Conservation (phyloP, 37 sponge, comb jelly and placozoan species). For the Dysidea cf. avara region DNA sequence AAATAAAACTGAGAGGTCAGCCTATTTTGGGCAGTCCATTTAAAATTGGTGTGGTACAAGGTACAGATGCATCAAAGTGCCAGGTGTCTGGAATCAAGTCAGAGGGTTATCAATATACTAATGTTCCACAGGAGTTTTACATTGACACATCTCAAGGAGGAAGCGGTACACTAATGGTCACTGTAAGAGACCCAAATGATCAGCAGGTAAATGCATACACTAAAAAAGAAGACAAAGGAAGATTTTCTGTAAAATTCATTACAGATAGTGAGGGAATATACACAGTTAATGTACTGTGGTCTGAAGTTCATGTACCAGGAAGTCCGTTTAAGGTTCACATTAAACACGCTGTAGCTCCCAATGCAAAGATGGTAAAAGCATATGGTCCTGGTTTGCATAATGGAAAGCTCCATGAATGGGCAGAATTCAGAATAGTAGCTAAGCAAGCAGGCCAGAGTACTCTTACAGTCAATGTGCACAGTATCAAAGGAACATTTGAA, state of each 20-base stretch:
- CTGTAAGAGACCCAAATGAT: conserved; percentile 46
- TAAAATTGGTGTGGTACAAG: conserved; percentile 45
- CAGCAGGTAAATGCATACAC: conserved; percentile 47
- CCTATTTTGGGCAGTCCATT: conserved; percentile 73
- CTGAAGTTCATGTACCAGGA: conserved; percentile 60
- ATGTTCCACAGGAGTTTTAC: conserved; percentile 59
- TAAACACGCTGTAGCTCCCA: conserved; percentile 55
- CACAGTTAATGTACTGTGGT: conserved; percentile 53
- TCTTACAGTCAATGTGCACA: too few species aligned
- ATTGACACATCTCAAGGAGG: conserved; percentile 84
- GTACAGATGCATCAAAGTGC: conserved; percentile 67
- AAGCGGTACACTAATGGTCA: conserved; percentile 74
- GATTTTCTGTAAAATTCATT: conserved; percentile 68
- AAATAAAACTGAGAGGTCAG: conserved; percentile 43
- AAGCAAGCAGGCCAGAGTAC: too few species aligned
- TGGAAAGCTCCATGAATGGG: too few species aligned
- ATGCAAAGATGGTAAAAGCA: conserved; percentile 67
- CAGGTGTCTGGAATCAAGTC: conserved; percentile 47
- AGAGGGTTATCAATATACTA: too few species aligned
- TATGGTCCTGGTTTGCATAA: conserved; percentile 82
- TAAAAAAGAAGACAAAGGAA: conserved; percentile 54
- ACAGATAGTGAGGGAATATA: conserved; percentile 59
- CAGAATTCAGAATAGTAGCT: too few species aligned
- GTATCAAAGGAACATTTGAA: conserved; percentile 82
- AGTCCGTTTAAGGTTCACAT: conserved; percentile 65